Conservation (phyloP, 2,113 vertebrate genomes). For the Sterna hirundo region DNA sequence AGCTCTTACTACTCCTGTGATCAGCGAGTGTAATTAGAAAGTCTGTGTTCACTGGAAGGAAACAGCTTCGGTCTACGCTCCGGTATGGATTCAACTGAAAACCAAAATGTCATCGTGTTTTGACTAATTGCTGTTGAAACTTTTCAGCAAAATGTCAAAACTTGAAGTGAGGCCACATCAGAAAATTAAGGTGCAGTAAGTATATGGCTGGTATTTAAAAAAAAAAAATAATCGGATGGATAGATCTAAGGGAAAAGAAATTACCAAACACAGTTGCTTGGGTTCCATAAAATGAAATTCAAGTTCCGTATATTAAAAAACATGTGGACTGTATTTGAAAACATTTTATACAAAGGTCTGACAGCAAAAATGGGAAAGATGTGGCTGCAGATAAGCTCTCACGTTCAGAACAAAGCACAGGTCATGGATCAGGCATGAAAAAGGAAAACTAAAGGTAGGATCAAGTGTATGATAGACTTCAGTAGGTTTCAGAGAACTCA, state of each 20-base stretch:
- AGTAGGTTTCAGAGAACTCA: neutral
- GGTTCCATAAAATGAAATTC: constrained; percentile 26
- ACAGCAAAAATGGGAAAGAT: neutral
- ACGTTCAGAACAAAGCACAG: neutral
- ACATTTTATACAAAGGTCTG: neutral
- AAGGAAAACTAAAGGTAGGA: neutral
- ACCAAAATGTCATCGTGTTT: neutral
- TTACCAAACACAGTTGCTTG: neutral
- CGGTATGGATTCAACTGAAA: constrained; percentile 57
- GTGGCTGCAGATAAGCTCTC: constrained; percentile 2
- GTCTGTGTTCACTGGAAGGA: constrained; percentile 16
- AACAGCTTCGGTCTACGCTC: constrained; percentile 8
- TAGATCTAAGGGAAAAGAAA: constrained; percentile 32
- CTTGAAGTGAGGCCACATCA: constrained; percentile 43
- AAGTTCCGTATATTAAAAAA: constrained; percentile 29
- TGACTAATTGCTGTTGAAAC: constrained; percentile 63
- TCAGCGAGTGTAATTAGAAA: constrained; percentile 38
- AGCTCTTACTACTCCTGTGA: neutral
- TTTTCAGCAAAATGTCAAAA: constrained; percentile 54
- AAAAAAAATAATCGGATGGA: neutral
- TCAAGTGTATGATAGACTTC: neutral
- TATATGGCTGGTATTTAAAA: constrained; percentile 7
- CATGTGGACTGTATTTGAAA: constrained; percentile 28
- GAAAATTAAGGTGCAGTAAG: constrained; percentile 47
- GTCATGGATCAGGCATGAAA: neutral